These are phyloP conservation scores for Calliphora vomitoria DNA, from an alignment of 2,888 invertebrate genomes.

Conservation along the genomic window DNA sequence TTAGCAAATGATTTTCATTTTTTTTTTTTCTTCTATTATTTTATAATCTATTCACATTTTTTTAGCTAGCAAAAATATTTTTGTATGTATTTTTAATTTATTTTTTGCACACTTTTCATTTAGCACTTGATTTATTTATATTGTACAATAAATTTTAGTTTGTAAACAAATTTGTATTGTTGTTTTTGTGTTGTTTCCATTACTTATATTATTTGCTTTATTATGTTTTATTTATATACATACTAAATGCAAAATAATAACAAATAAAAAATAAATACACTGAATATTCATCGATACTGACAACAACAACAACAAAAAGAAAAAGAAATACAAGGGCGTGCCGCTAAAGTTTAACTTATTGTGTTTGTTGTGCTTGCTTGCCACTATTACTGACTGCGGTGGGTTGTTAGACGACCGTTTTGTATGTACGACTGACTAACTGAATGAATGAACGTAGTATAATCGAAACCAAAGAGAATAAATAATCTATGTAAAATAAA, in stretches of 20 bases:
- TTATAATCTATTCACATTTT: neutral
- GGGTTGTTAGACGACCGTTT: conserved; percentile 60
- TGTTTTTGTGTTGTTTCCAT: neutral
- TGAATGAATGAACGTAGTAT: conserved; percentile 54
- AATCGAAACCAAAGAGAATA: conserved; percentile 58
- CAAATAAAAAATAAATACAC: conserved; percentile 15
- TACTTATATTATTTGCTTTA: conserved; percentile 14
- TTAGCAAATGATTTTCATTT: neutral
- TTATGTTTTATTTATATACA: conserved; percentile 38
- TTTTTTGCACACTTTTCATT: conserved; percentile 52
- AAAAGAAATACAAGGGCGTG: conserved; percentile 70
- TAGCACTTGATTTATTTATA: conserved; percentile 29
- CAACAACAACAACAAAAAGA: conserved; percentile 20
- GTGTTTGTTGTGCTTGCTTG: conserved; percentile 64
- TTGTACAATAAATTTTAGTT: conserved; percentile 14
- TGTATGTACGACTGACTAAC: conserved; percentile 33
- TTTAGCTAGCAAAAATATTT: neutral
- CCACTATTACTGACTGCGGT: conserved; percentile 69
- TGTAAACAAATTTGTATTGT: conserved; percentile 13
- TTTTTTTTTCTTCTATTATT: neutral
- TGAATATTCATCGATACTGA: conserved; percentile 52
- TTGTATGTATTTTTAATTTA: conserved; percentile 7
- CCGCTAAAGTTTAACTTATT: conserved; percentile 55
- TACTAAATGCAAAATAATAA: conserved; percentile 35
- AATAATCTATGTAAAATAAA: conserved; percentile 57